phyloP scores from a whole-genome alignment of 1,140 invertebrate genomes.

The Drosophila equinoxialis region DNA sequence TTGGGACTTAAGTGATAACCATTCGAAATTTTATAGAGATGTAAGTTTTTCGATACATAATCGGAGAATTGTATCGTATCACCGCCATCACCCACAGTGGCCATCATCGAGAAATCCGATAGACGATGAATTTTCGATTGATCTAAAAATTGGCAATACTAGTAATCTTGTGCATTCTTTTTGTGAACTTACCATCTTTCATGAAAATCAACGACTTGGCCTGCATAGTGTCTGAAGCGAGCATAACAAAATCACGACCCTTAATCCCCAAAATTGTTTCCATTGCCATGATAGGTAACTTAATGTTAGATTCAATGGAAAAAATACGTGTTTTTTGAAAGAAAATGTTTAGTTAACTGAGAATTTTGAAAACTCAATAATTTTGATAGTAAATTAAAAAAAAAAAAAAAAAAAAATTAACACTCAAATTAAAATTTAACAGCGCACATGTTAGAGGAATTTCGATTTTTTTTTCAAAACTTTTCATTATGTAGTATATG shows the following conservation, averaged over 20 bases:
- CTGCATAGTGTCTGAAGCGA: slow-evolving; percentile 32
- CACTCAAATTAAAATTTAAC: too few relatives aligned
- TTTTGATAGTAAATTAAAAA: neutral
- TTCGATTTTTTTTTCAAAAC: too few relatives aligned
- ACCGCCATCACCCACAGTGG: slow-evolving; percentile 95
- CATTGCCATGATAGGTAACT: slow-evolving; percentile 18
- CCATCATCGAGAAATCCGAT: slow-evolving; percentile 95
- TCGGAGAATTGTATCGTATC: slow-evolving; percentile 99
- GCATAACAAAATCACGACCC: slow-evolving; percentile 42
- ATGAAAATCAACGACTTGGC: neutral
- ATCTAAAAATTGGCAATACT: slow-evolving; percentile 86
- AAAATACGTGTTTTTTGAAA: neutral
- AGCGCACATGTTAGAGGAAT: too few relatives aligned
- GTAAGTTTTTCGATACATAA: slow-evolving; percentile 98
- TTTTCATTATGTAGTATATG: neutral
- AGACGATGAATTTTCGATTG: slow-evolving; percentile 96
- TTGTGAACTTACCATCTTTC: slow-evolving; percentile 28
- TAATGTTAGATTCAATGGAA: neutral
- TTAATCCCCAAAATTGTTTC: slow-evolving; percentile 46
- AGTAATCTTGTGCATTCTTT: slow-evolving; percentile 26
- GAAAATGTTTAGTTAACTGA: neutral
- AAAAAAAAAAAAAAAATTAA: neutral
- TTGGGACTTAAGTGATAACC: slow-evolving; percentile 97
- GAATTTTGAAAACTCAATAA: neutral
- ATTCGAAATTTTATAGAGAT: slow-evolving; percentile 98